Percentiles rank a stretch among this genome's conserved stretches.
Conservation (phyloP, 2,113 vertebrate genomes). For the Calonectris borealis region DNA sequence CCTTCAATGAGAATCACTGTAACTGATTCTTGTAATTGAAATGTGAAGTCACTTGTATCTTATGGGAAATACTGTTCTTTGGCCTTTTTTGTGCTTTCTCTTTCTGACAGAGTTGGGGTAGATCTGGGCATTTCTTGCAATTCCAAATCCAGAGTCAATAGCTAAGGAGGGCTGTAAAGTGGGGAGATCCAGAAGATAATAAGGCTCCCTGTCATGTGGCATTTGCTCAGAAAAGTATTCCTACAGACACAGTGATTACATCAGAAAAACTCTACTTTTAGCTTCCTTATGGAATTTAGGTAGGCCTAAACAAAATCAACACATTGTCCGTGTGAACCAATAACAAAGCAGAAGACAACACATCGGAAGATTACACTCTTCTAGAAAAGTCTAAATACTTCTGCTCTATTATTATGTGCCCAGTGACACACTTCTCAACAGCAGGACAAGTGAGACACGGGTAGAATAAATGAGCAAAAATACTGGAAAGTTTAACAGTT, state of each 20-base stretch:
- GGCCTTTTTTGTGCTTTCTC: neutral
- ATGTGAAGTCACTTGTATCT: neutral
- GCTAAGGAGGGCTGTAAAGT: neutral
- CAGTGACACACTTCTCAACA: neutral
- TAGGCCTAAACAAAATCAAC: neutral
- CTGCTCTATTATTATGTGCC: neutral
- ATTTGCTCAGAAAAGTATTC: neutral
- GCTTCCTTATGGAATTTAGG: neutral
- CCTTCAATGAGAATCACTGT: neutral
- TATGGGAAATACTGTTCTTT: neutral
- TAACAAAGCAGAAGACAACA: neutral
- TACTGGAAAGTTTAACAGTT: neutral
- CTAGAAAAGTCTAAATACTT: neutral
- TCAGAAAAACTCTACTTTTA: neutral
- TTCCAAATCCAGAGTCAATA: neutral
- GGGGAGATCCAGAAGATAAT: neutral
- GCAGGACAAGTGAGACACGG: neutral
- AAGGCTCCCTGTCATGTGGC: neutral
- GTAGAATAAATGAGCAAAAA: neutral
- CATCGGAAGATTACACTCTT: neutral
- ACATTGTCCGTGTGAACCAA: neutral
- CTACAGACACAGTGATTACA: neutral
- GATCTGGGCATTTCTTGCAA: neutral
- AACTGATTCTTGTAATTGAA: neutral
- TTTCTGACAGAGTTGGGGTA: neutral